Evolutionary conservation across 2,797 vertebrate species (phyloP).

Genomic region (Acanthurus tractus): DNA sequence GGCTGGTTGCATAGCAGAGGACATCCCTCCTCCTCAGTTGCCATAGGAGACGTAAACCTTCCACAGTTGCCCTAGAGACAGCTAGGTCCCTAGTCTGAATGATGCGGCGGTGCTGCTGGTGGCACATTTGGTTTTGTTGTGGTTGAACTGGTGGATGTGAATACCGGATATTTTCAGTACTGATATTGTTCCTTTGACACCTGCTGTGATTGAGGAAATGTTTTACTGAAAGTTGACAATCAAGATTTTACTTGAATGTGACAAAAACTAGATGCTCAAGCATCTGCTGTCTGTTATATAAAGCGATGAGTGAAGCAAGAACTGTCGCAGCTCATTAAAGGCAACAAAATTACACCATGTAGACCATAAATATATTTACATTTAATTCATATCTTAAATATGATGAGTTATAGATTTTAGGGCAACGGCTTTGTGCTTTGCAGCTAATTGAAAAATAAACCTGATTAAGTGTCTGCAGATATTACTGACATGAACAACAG

Average conservation of each 20-base stretch:
- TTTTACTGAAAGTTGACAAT: background rate
- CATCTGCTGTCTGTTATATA: too few species aligned
- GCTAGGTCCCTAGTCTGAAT: conserved; percentile 69
- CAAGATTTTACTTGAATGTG: background rate
- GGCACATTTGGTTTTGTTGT: conserved; percentile 49
- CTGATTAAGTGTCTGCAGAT: too few species aligned
- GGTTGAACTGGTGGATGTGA: conserved; percentile 29
- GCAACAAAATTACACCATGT: background rate
- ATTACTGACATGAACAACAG: too few species aligned
- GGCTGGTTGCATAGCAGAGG: conserved; percentile 65
- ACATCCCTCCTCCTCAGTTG: conserved; percentile 79
- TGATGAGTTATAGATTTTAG: background rate
- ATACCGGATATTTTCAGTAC: conserved; percentile 16
- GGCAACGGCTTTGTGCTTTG: background rate
- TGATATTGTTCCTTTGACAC: background rate
- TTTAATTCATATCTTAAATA: background rate
- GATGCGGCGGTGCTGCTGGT: conserved; percentile 40
- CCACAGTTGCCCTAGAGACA: conserved; percentile 85
- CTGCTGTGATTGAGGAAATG: background rate
- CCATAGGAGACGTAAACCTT: conserved; percentile 86
- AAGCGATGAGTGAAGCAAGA: too few species aligned
- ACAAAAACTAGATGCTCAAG: background rate
- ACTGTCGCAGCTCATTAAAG: background rate
- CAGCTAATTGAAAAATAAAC: background rate
- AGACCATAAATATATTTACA: background rate